Percentiles rank a stretch among this genome's conserved stretches.
Evolutionary conservation across 2,113 vertebrate species (phyloP).

Genomic region (Pteruthius melanotis): DNA sequence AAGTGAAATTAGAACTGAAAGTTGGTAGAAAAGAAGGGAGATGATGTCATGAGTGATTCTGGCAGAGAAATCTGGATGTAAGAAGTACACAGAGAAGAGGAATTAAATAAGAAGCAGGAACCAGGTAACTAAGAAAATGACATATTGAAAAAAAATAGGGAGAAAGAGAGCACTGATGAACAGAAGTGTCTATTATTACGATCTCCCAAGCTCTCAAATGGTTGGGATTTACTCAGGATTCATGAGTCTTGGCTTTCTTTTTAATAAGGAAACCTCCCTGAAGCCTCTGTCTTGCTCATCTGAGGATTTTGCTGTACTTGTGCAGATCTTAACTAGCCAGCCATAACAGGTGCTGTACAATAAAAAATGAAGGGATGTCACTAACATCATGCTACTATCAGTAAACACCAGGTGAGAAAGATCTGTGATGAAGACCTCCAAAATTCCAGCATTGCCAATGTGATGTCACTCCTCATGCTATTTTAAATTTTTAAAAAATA

Average conservation of each 20-base stretch:
- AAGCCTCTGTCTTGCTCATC: neutral
- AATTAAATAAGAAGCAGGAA: neutral
- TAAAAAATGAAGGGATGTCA: neutral
- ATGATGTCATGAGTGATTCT: neutral
- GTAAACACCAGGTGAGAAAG: neutral
- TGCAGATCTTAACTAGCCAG: neutral
- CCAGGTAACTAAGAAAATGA: neutral
- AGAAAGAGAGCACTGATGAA: neutral
- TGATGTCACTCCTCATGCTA: neutral
- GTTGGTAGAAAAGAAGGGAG: neutral
- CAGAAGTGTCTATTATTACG: neutral
- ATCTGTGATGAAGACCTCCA: neutral
- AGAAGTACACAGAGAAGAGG: neutral
- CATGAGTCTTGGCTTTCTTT: neutral
- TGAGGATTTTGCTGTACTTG: neutral
- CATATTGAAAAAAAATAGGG: neutral
- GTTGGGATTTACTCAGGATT: neutral
- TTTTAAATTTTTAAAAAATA: neutral
- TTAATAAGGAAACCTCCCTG: neutral
- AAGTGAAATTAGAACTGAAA: neutral
- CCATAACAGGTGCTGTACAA: neutral
- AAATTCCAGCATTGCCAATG: neutral
- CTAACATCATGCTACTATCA: neutral
- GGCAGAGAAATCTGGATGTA: neutral
- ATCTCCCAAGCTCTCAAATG: neutral